phyloP scores from a whole-genome alignment of 2,797 vertebrate genomes.

The Gadopsis marmoratus region DNA sequence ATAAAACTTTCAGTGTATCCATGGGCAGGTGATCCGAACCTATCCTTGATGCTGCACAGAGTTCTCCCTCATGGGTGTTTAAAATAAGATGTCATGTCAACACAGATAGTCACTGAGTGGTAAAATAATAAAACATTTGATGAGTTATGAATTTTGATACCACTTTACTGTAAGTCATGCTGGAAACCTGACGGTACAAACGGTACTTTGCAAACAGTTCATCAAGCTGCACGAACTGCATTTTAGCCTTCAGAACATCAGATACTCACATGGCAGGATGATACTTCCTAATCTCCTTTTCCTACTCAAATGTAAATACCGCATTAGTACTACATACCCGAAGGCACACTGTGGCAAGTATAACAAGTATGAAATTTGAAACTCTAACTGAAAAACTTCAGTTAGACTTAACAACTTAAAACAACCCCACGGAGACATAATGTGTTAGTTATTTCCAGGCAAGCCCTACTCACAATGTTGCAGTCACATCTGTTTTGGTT shows the following conservation, averaged over 20 bases:
- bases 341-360: neutral
- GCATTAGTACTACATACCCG: neutral
- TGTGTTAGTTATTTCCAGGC: conserved; percentile 5
- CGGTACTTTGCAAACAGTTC: neutral
- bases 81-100: neutral
- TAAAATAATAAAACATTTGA: neutral
- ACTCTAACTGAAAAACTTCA: neutral
- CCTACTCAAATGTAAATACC: conserved; percentile 17
- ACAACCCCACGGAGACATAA: neutral
- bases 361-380: neutral
- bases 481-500: conserved; percentile 16
- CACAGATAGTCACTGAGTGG: neutral
- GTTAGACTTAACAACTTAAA: neutral
- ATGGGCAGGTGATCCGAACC: neutral
- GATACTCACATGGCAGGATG: neutral
- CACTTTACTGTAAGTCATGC: neutral
- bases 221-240: conserved; percentile 1
- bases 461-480: neutral
- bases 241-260: neutral
- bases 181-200: neutral
- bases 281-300: conserved; percentile 7
- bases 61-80: neutral
- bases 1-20: neutral
- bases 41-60: neutral
- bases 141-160: conserved; percentile 7